Evolutionary conservation across 2,888 invertebrate species (phyloP).

Genomic region (Ophion costatus): DNA sequence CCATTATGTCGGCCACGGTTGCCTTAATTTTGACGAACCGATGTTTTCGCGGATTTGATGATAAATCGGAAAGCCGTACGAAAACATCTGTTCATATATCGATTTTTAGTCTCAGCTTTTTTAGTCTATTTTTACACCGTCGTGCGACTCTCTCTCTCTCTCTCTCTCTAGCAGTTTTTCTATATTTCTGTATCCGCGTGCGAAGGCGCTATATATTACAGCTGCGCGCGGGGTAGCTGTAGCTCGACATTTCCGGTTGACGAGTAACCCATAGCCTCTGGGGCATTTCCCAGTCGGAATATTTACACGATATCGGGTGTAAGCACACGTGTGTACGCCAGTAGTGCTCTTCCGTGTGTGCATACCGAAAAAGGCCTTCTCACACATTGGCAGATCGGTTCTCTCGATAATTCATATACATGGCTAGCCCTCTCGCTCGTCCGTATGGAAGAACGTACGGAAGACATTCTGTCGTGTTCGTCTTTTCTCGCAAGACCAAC

Average conservation of each 20-base stretch:
- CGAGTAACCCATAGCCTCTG: conserved; percentile 46
- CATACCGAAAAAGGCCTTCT: neutral
- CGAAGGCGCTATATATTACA: conserved; percentile 9
- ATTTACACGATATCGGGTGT: conserved; percentile 41
- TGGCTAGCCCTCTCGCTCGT: neutral
- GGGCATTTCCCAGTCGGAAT: conserved; percentile 33
- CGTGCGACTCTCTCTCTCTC: neutral
- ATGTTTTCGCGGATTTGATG: conserved; percentile 41
- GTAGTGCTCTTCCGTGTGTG: neutral
- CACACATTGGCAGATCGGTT: neutral
- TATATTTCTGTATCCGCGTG: conserved; percentile 25
- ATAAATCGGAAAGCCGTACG: conserved; percentile 2
- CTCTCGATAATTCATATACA: conserved; percentile 12
- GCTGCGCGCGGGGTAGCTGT: conserved; percentile 42
- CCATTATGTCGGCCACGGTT: too few species aligned
- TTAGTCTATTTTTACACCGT: neutral
- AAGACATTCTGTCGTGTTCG: neutral
- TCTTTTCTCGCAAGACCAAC: conserved; percentile 11
- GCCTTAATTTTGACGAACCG: conserved; percentile 16
- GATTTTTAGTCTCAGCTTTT: conserved; percentile 37
- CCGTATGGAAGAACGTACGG: neutral
- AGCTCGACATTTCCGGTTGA: conserved; percentile 51
- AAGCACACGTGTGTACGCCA: conserved; percentile 15
- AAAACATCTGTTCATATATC: conserved; percentile 48
- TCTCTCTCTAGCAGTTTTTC: too few species aligned